Evolutionary conservation across 2,888 invertebrate genomes (phyloP), one percentile per base, ranked within the genome.

Genomic region (Tridacna gigas): DNA sequence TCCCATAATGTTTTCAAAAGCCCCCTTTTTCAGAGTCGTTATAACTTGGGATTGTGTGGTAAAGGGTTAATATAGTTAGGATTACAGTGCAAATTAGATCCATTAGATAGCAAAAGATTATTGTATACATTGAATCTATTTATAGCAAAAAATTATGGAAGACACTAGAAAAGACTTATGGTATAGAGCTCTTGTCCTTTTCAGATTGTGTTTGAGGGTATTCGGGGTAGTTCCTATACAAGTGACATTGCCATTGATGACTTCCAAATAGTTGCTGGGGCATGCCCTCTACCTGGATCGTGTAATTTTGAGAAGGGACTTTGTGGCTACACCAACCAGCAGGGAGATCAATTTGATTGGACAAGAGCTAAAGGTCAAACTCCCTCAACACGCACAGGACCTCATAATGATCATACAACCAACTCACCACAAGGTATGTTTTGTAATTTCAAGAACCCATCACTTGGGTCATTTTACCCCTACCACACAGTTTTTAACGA

Each of bases 221-320:
- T 90, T 0, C 73, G 88, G 20, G 91, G 90, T 12, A 37, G 77
- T 18, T 77, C 84, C 51, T 91, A 80, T 78, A 69, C 71, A 11
- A 92, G 93, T 83, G 92, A 92, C 83, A 91, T 94, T 22, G 93
- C 93, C 60, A 84, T 93, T 45, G 94, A 94, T 87, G 93, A 93
- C 79, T 79, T 92, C 20, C 84, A 88, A n/a, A 82, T 93, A 18
- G 84, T 84, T 22, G 67, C 80, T 5, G 92, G 92, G 15, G 73
- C 84, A 22, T 94, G 94, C 75, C 86, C 90, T 13, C 73, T 79
- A 25, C 89, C 91, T 20, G 92, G 88, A 0, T 82, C 88, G 22
- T 93, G 93, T 88, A 90, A 91, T 86, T 93, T 93, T 83, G 93
- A 93, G 74, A 69, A 77, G n/a, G 91, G 88, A 25, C 71, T 90